phyloP scores from a whole-genome alignment of 1,140 invertebrate genomes.

The Andrena cerasifolii region DNA sequence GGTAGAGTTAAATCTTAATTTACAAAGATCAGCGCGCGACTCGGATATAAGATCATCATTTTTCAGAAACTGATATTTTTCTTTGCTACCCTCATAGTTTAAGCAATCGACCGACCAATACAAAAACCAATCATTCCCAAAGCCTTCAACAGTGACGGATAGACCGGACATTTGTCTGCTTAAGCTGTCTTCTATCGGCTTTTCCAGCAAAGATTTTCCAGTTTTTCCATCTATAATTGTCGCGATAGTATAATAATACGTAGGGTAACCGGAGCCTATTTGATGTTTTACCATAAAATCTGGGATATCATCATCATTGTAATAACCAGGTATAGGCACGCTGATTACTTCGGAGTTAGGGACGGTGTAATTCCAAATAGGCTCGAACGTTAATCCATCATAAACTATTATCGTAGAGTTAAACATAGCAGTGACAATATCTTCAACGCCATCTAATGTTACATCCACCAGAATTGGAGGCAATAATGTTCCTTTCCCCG shows the following conservation, averaged over 20 bases:
- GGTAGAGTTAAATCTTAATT: constrained; percentile 87
- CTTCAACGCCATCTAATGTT: constrained; percentile 87
- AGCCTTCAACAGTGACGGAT: constrained; percentile 85
- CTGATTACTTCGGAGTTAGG: constrained; percentile 86
- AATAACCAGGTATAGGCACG: constrained; percentile 91
- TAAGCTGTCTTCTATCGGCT: constrained; percentile 86
- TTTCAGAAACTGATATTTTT: constrained; percentile 77
- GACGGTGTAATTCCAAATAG: constrained; percentile 89
- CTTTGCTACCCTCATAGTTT: constrained; percentile 79
- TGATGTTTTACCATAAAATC: constrained; percentile 93
- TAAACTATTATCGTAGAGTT: constrained; percentile 89
- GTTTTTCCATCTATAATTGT: constrained; percentile 87
- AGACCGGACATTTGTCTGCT: constrained; percentile 87
- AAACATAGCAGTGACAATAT: constrained; percentile 89
- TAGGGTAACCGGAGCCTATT: constrained; percentile 88
- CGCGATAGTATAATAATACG: constrained; percentile 89
- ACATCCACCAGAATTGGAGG: constrained; percentile 90
- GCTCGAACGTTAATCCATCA: constrained; percentile 86
- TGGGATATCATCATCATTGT: constrained; percentile 90
- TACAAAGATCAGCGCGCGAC: constrained; percentile 87
- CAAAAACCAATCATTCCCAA: constrained; percentile 89
- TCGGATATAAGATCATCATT: constrained; percentile 86
- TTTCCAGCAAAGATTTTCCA: constrained; percentile 85
- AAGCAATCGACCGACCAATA: constrained; percentile 89
- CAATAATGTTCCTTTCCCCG: constrained; percentile 83